Evolutionary conservation across 2,113 vertebrate species (phyloP).

Genomic region (Centropus bengalensis): DNA sequence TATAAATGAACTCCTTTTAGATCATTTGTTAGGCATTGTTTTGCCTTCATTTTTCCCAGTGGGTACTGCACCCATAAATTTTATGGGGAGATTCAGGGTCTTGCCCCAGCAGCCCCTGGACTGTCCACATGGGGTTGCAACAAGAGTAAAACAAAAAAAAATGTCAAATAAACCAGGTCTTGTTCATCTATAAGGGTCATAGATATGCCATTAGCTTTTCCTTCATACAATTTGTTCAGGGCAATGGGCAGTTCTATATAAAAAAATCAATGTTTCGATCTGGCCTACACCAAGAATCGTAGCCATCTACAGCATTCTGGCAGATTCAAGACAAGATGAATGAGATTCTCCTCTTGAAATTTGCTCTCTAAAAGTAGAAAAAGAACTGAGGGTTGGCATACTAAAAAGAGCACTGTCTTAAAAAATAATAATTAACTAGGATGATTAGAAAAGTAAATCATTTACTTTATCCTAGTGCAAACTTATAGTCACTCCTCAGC

Average conservation of each 20-base stretch:
- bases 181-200: neutral
- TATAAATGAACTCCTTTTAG: too few species aligned
- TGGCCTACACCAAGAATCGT: neutral
- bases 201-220: neutral
- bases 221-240: neutral
- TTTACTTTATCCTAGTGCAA: slow-evolving; percentile 12
- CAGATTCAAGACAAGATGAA: slow-evolving; percentile 10
- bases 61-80: too few species aligned
- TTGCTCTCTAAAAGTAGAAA: slow-evolving; percentile 15
- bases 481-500: neutral
- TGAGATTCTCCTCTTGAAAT: slow-evolving; percentile 5
- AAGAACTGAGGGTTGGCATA: neutral
- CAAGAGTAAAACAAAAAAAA: neutral
- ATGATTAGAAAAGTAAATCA: neutral
- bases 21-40: too few species aligned
- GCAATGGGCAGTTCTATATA: neutral
- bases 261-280: slow-evolving; percentile 50
- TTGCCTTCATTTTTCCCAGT: too few species aligned
- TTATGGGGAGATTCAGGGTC: too few species aligned
- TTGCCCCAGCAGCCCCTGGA: too few species aligned
- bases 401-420: neutral
- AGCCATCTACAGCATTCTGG: neutral
- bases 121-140: too few species aligned
- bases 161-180: neutral
- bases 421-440: neutral